phyloP scores from a whole-genome alignment of 2,113 vertebrate species.

The Grammatotria lemairii region DNA sequence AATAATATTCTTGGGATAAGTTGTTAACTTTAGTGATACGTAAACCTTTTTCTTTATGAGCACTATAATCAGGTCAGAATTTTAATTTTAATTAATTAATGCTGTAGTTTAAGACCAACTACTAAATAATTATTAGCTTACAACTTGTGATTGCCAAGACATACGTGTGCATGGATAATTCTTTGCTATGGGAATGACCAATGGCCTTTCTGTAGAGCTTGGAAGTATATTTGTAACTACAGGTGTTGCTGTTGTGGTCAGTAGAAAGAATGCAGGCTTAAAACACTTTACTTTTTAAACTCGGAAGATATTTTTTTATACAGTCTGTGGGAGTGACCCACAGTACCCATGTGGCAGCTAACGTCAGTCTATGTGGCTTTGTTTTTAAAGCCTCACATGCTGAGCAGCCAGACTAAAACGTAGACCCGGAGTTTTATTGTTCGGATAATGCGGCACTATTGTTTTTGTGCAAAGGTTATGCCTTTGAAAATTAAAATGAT shows the following conservation, averaged over 20 bases:
- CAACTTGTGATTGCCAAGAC: not conserved
- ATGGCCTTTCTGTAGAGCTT: not conserved
- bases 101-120: not conserved
- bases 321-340: not conserved
- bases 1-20: not conserved
- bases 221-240: not conserved
- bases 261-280: not conserved
- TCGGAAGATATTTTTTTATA: rapidly evolving
- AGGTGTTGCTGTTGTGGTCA: not conserved
- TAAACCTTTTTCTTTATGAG: not conserved
- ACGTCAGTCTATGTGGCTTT: not conserved
- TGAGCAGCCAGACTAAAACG: not conserved
- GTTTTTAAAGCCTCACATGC: not conserved
- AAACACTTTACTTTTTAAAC: not conserved
- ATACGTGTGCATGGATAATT: not conserved
- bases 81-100: not conserved
- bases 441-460: not conserved
- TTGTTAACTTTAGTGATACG: not conserved
- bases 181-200: rapidly evolving
- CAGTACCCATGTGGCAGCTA: not conserved
- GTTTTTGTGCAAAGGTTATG: not conserved
- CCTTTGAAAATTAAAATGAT: not conserved
- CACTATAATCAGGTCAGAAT: not conserved
- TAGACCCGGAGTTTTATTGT: not conserved
- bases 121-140: not conserved